phyloP scores from a whole-genome alignment of 1,140 invertebrate species.

The Octopus sinensis region DNA sequence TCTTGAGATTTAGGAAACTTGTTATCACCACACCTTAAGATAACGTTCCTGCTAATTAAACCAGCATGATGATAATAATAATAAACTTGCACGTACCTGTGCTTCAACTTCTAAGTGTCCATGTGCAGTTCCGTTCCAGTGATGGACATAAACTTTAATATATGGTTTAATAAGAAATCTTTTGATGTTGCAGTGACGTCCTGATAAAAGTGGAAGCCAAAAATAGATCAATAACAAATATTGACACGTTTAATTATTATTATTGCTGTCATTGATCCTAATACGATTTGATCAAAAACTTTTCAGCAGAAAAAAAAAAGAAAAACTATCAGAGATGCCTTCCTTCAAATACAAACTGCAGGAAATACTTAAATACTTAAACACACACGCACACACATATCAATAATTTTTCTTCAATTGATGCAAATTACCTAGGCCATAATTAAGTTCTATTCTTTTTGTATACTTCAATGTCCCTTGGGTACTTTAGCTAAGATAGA shows the following conservation, averaged over 20 bases:
- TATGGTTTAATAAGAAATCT: conserved; percentile 26
- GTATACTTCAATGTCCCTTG: too few species aligned
- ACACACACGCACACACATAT: too few species aligned
- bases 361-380: not conserved
- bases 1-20: too few species aligned
- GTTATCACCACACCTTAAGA: too few species aligned
- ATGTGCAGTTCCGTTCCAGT: conserved; percentile 28
- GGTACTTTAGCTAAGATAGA: too few species aligned
- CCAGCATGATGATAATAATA: too few species aligned
- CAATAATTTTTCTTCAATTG: too few species aligned
- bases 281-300: not conserved
- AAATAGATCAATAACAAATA: not conserved
- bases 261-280: not conserved
- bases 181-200: conserved; percentile 36
- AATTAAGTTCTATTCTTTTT: too few species aligned
- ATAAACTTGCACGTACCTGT: conserved; percentile 20
- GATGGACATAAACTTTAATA: conserved; percentile 19
- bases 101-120: conserved; percentile 32
- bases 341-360: not conserved
- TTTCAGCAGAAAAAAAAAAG: not conserved
- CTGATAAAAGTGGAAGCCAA: conserved; percentile 22
- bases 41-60: too few species aligned
- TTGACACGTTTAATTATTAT: not conserved
- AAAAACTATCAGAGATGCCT: not conserved
- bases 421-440: too few species aligned